phyloP scores from a whole-genome alignment of 2,888 invertebrate genomes.

The Drosophila mulleri region DNA sequence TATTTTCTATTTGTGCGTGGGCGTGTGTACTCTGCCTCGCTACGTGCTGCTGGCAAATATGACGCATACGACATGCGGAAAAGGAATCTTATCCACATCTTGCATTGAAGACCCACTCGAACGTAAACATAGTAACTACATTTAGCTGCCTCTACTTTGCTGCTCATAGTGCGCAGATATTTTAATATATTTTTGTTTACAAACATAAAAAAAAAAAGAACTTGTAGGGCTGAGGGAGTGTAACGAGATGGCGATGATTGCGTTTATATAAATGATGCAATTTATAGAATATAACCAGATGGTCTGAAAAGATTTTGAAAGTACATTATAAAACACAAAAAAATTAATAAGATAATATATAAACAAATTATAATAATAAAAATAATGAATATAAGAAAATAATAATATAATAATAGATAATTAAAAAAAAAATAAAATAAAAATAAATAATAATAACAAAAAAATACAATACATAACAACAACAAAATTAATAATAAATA shows the following conservation, averaged over 20 bases:
- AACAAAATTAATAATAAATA: too few relatives aligned
- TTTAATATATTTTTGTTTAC: slow-evolving; percentile 2
- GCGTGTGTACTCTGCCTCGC: slow-evolving; percentile 10
- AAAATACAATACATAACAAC: too few relatives aligned
- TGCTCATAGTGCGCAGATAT: not conserved
- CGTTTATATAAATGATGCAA: not conserved
- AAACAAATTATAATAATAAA: too few relatives aligned
- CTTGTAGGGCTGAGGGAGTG: not conserved
- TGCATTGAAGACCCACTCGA: not conserved
- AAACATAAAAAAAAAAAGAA: not conserved
- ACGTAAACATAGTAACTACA: slow-evolving; percentile 4
- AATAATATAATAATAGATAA: too few relatives aligned
- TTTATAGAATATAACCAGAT: not conserved
- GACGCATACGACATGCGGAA: slow-evolving; percentile 22
- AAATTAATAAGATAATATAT: too few relatives aligned
- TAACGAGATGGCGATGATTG: not conserved
- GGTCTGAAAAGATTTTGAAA: not conserved
- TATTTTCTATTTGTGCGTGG: slow-evolving; percentile 7
- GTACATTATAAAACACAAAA: not conserved
- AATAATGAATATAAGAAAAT: too few relatives aligned
- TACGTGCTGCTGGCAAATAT: slow-evolving; percentile 42
- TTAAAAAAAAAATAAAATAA: too few relatives aligned
- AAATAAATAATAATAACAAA: too few relatives aligned
- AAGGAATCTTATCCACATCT: slow-evolving; percentile 32
- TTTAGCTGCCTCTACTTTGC: not conserved